Evolutionary conservation across 2,113 vertebrate genomes (phyloP).

Genomic region (Gallinago undulata): DNA sequence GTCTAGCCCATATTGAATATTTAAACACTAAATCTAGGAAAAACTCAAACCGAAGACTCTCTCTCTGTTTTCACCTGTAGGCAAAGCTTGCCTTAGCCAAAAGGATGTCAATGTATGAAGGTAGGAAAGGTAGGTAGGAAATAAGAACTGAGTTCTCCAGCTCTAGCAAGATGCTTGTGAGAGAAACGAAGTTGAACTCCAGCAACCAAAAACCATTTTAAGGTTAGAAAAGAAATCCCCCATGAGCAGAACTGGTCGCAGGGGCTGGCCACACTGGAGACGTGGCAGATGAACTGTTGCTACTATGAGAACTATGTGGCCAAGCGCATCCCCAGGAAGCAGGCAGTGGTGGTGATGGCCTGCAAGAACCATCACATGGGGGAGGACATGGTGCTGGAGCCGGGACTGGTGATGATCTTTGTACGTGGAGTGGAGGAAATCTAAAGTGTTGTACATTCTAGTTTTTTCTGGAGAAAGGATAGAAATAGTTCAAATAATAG

Average conservation of each 20-base stretch:
- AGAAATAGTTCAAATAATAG: background rate
- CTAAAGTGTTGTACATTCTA: background rate
- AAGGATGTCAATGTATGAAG: background rate
- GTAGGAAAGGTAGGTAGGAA: background rate
- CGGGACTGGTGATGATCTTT: constrained; percentile 97
- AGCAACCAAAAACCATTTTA: background rate
- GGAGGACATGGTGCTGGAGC: constrained; percentile 98
- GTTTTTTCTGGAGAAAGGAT: background rate
- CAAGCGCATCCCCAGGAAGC: constrained; percentile 96
- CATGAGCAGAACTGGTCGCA: constrained; percentile 98
- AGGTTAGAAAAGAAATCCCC: constrained; percentile 8
- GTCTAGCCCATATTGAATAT: background rate
- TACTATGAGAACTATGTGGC: constrained; percentile 99
- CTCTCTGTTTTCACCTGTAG: background rate
- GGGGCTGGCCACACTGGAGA: constrained; percentile 95
- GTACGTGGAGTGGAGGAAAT: constrained; percentile 97
- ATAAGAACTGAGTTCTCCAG: background rate
- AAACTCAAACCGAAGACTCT: background rate
- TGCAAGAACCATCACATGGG: constrained; percentile 99
- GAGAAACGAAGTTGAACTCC: background rate
- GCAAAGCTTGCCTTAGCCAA: background rate
- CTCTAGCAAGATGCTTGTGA: background rate
- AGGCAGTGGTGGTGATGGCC: constrained; percentile 98
- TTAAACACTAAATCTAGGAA: background rate
- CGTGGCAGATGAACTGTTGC: constrained; percentile 95